Evolutionary conservation across 2,797 vertebrate species (phyloP).

Genomic region (Picus viridis): DNA sequence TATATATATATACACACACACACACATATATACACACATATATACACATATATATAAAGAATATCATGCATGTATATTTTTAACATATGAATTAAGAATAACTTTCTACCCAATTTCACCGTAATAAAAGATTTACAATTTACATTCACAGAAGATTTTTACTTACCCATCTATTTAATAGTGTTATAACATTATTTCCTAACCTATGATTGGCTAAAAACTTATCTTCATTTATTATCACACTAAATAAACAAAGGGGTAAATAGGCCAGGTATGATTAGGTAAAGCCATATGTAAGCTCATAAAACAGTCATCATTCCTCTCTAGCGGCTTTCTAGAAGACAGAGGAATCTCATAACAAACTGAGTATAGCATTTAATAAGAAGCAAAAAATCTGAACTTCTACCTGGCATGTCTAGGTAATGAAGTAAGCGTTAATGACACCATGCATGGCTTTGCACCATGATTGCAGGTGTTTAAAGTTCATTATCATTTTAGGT

Average conservation of each 20-base stretch:
- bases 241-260: background rate
- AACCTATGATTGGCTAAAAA: background rate
- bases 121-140: background rate
- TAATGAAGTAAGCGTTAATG: background rate
- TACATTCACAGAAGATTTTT: background rate
- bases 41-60: no score
- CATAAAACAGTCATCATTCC: background rate
- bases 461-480: background rate
- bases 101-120: background rate
- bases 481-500: background rate
- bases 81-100: background rate
- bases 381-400: background rate
- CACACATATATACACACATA: no score
- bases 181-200: background rate
- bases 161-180: background rate
- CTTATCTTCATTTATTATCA: background rate
- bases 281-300: background rate
- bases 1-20: no score
- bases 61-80: no score
- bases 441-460: background rate
- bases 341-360: background rate
- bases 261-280: background rate
- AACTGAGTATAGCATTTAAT: background rate
- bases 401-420: background rate
- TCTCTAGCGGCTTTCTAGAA: background rate